These are phyloP conservation scores for Xyliphius kryptos DNA, from an alignment of 2,113 vertebrate species.

Conservation along the genomic window DNA sequence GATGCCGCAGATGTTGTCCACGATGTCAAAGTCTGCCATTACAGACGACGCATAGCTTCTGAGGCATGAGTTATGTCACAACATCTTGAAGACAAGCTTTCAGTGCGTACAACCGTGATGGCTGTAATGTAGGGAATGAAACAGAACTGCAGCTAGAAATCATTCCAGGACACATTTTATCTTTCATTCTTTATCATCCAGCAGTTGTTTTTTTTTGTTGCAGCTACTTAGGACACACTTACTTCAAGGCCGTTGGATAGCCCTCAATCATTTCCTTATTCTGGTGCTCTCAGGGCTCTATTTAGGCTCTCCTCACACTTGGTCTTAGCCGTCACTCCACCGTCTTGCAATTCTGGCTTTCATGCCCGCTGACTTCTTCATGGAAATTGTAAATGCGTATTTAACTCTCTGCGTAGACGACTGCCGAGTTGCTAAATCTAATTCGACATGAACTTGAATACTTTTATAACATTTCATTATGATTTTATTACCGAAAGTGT, in stretches of 20 bases:
- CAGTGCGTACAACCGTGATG: constrained; percentile 5
- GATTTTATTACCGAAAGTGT: no score
- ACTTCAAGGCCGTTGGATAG: constrained; percentile 19
- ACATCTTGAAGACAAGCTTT: constrained; percentile 15
- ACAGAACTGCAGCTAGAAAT: constrained; percentile 1
- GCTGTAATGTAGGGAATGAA: constrained; percentile 9
- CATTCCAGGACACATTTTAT: constrained; percentile 2
- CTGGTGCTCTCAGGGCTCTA: constrained; percentile 6
- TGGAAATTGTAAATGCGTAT: neutral
- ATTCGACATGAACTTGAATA: no score
- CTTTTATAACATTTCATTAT: no score
- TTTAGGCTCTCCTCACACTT: constrained; percentile 24
- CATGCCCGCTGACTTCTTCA: neutral
- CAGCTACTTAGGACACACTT: constrained; percentile 17
- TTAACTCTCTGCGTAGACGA: constrained; percentile 1
- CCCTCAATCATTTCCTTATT: constrained; percentile 29
- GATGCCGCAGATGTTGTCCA: constrained; percentile 10
- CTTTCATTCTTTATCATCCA: constrained; percentile 22
- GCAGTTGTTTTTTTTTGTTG: constrained; percentile 5
- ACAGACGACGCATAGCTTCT: neutral
- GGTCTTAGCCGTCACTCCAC: constrained; percentile 13
- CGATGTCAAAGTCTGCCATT: constrained; percentile 25
- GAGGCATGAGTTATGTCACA: constrained; percentile 3
- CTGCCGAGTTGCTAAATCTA: constrained; percentile 17
- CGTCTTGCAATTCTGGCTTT: constrained; percentile 28